Evolutionary conservation across 2,888 invertebrate species (phyloP).

Genomic region (Netelia virgata): DNA sequence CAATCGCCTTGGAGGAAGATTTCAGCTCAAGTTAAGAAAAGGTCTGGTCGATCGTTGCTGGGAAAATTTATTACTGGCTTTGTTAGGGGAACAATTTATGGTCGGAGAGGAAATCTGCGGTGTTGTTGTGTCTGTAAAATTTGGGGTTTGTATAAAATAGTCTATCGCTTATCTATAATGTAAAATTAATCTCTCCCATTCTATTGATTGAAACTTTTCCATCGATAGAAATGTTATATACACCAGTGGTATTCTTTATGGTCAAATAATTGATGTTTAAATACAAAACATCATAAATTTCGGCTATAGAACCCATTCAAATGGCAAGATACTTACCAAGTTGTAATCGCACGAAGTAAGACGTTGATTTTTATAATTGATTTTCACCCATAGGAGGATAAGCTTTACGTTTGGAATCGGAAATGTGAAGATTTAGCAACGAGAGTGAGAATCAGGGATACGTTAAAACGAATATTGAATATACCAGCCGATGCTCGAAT

Average conservation of each 20-base stretch:
- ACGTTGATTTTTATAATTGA: neutral
- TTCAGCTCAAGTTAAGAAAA: conserved; percentile 98
- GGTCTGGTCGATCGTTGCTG: conserved; percentile 98
- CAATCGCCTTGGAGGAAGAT: conserved; percentile 98
- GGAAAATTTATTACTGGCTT: conserved; percentile 99
- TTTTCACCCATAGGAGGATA: conserved; percentile 91
- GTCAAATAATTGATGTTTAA: no score
- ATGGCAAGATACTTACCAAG: no score
- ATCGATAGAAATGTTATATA: no score
- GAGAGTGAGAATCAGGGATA: conserved; percentile 97
- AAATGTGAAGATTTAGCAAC: conserved; percentile 96
- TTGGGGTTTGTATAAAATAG: conserved; percentile 88
- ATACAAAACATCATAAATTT: no score
- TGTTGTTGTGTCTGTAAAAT: conserved; percentile 97
- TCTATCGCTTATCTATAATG: no score
- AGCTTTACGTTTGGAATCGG: conserved; percentile 98
- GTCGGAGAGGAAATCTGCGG: conserved; percentile 99
- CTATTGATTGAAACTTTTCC: no score
- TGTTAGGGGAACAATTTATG: conserved; percentile 99
- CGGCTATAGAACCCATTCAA: no score
- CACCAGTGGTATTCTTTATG: no score
- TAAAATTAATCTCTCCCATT: no score
- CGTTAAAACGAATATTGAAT: conserved; percentile 96
- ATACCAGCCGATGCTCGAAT: conserved; percentile 96
- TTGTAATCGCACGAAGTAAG: no score